Percentiles rank a stretch among this genome's conserved stretches.
phyloP scores from a whole-genome alignment of 1,140 invertebrate genomes.

The Campoletis sonorensis region DNA sequence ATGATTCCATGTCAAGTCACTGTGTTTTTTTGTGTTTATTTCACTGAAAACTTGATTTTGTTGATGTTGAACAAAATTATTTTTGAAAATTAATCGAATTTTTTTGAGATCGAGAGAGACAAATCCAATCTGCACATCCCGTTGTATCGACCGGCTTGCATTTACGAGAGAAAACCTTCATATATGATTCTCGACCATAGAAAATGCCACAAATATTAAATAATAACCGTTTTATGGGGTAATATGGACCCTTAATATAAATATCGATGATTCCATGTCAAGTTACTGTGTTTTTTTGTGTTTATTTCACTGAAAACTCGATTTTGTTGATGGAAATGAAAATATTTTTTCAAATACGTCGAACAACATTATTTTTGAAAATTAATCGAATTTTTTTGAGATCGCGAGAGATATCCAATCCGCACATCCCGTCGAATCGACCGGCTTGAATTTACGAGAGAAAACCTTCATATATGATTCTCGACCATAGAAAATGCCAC shows the following conservation, averaged over 20 bases:
- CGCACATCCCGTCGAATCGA: constrained; percentile 48
- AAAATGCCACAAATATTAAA: constrained; percentile 64
- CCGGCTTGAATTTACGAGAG: constrained; percentile 50
- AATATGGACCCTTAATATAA: constrained; percentile 24
- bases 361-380: too few species aligned
- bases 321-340: too few species aligned
- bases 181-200: constrained; percentile 55
- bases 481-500: constrained; percentile 60
- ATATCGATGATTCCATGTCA: neutral
- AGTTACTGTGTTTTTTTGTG: too few species aligned
- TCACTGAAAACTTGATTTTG: too few species aligned
- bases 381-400: too few species aligned
- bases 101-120: too few species aligned
- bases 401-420: neutral
- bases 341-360: too few species aligned
- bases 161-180: constrained; percentile 45
- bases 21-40: too few species aligned
- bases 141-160: constrained; percentile 49
- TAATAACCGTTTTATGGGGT: constrained; percentile 54
- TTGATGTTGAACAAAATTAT: too few species aligned
- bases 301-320: too few species aligned
- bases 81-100: too few species aligned
- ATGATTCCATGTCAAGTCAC: too few species aligned
- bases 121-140: constrained; percentile 30
- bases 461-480: constrained; percentile 35